Evolutionary conservation across 2,113 vertebrate genomes (phyloP).

Genomic region (Mixornis gularis): DNA sequence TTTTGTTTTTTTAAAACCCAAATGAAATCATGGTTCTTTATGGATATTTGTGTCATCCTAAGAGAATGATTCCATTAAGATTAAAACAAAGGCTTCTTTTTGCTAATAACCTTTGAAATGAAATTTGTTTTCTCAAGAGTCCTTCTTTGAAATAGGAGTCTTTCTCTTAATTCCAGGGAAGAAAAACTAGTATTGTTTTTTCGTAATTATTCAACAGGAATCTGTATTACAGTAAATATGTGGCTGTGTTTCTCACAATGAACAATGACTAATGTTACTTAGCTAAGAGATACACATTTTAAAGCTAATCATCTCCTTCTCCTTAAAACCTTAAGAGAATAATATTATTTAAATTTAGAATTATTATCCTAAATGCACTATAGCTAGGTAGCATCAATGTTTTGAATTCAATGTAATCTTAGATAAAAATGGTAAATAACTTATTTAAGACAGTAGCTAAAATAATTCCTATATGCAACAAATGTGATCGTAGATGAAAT

Average conservation of each 20-base stretch:
- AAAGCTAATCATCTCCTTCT: background rate
- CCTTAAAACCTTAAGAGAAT: background rate
- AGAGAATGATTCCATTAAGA: slow-evolving; percentile 54
- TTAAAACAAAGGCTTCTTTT: slow-evolving; percentile 56
- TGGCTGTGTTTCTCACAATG: background rate
- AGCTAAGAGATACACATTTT: background rate
- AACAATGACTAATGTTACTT: background rate
- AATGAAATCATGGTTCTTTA: slow-evolving; percentile 56
- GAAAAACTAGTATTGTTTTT: slow-evolving; percentile 30
- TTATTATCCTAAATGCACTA: background rate
- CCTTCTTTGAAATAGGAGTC: slow-evolving; percentile 1
- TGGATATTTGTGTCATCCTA: slow-evolving; percentile 54
- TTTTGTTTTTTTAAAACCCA: slow-evolving; percentile 36
- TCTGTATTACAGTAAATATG: background rate
- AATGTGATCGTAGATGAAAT: background rate
- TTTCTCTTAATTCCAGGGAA: slow-evolving; percentile 6
- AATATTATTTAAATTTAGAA: background rate
- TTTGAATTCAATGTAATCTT: background rate
- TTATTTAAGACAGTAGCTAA: background rate
- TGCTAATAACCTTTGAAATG: slow-evolving; percentile 51
- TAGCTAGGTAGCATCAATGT: background rate
- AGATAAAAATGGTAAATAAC: background rate
- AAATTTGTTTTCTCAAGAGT: slow-evolving; percentile 47
- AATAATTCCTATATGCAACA: background rate
- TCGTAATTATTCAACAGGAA: slow-evolving; percentile 14